Conservation (phyloP, 2,113 vertebrate genomes). For the Falco punctatus region DNA sequence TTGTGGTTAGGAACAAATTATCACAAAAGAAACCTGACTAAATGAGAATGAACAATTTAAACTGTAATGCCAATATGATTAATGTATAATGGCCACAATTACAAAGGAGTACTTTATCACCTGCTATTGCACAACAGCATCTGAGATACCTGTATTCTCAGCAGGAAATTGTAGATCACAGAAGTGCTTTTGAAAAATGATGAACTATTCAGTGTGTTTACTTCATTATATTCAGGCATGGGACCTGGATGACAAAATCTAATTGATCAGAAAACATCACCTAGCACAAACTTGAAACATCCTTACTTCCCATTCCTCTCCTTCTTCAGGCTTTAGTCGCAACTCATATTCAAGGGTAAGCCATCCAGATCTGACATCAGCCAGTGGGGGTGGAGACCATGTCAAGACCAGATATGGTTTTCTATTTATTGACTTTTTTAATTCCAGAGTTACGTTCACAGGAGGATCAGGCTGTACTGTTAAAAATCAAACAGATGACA, state of each 20-base stretch:
- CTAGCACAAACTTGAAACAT: neutral
- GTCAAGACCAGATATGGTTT: conserved; percentile 78
- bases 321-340: conserved; percentile 79
- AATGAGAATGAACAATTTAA: neutral
- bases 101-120: neutral
- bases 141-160: neutral
- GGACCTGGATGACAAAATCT: neutral
- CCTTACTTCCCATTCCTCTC: conserved; percentile 87
- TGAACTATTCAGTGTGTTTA: neutral
- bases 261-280: neutral
- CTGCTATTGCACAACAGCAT: neutral
- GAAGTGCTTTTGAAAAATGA: neutral
- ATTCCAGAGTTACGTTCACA: conserved; percentile 78
- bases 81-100: neutral
- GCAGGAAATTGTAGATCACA: neutral
- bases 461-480: conserved; percentile 91
- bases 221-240: neutral
- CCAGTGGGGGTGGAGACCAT: conserved; percentile 84
- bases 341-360: conserved; percentile 90
- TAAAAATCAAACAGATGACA: conserved; percentile 25
- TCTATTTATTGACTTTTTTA: conserved; percentile 65
- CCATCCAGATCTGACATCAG: conserved; percentile 89
- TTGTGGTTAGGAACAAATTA: neutral
- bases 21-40: neutral
- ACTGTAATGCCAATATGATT: neutral